These are phyloP conservation scores for Clepsis dumicolana DNA, from an alignment of 2,888 invertebrate species.

Conservation along the genomic window DNA sequence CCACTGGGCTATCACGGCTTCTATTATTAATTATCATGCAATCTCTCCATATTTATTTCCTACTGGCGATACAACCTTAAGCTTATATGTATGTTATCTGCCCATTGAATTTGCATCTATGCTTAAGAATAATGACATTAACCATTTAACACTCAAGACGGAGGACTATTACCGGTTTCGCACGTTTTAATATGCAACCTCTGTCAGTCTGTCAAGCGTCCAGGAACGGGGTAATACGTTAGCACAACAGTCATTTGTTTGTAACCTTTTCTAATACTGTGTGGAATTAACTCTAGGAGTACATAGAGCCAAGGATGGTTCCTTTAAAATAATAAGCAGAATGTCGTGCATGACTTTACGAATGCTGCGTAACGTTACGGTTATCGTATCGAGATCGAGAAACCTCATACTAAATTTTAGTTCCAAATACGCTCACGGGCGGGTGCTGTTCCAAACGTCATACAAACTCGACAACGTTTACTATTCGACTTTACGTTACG, in stretches of 20 bases:
- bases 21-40: too few species aligned
- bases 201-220: slow-evolving; percentile 6
- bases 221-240: slow-evolving; percentile 32
- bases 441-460: too few species aligned
- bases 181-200: slow-evolving; percentile 25
- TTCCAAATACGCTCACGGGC: too few species aligned
- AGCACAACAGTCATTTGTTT: slow-evolving; percentile 15
- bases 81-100: slow-evolving; percentile 27
- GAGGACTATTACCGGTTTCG: slow-evolving; percentile 30
- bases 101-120: slow-evolving; percentile 2
- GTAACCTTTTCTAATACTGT: slow-evolving; percentile 21
- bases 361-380: too few species aligned
- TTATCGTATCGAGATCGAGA: too few species aligned
- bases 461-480: too few species aligned
- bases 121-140: slow-evolving; percentile 23
- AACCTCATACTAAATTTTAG: too few species aligned
- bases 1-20: too few species aligned
- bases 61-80: background rate
- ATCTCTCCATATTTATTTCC: background rate
- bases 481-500: too few species aligned
- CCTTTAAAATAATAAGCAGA: too few species aligned
- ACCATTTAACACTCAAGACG: slow-evolving; percentile 23
- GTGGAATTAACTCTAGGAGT: background rate
- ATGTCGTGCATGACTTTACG: too few species aligned
- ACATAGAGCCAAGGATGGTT: too few species aligned